Base-by-base conservation (phyloP, 1,140 invertebrate species). In the Thaumatotibia leucotreta region DNA sequence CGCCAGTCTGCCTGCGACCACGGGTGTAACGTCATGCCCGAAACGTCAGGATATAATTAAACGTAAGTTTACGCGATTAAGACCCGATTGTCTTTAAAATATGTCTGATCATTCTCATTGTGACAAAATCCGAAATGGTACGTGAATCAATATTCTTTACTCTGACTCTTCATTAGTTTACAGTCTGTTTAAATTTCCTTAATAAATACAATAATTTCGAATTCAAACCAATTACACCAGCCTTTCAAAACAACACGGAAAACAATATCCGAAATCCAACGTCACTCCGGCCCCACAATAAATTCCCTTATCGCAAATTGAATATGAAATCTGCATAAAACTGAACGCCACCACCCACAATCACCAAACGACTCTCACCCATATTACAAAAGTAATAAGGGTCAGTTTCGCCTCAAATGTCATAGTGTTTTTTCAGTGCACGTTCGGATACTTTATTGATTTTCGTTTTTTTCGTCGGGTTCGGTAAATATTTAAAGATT, bases 281-380 rank as follows among this genome's bases (percentile, higher is more conserved):
- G 29, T 62, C 31, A 54, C 22, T 14, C 23, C 24, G 24, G n/a
- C 52, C 52, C 29, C 11, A 35, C 61, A 62, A 62, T 62, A 62
- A 62, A 62, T 62, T 62, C 61, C 8, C 29, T 62, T 62, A 62
- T 62, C 61, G 61, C 17, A 35, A 62, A 62, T 62, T 62, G 61
- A 62, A 62, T 62, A 62, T 62, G 61, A 62, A 62, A 62, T 62
- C 61, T 62, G 24, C 61, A 62, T 62, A 62, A 45, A 17, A 35
- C 61, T 2, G 32, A 20, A 20, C 50, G 22, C 24, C 61, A 22
- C 29, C 9, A 1, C 4, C 1, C 4, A 22, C 17, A 23, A 23
- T 24, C 17, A 17, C 11, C n/a, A 29, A 58, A 24, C 50, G 22
- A 62, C n/a, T 33, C 20, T 33, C n/a, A 29, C 27, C 52, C 8